Conservation (phyloP, 2,888 invertebrate species). For the Hypolimnas misippus region DNA sequence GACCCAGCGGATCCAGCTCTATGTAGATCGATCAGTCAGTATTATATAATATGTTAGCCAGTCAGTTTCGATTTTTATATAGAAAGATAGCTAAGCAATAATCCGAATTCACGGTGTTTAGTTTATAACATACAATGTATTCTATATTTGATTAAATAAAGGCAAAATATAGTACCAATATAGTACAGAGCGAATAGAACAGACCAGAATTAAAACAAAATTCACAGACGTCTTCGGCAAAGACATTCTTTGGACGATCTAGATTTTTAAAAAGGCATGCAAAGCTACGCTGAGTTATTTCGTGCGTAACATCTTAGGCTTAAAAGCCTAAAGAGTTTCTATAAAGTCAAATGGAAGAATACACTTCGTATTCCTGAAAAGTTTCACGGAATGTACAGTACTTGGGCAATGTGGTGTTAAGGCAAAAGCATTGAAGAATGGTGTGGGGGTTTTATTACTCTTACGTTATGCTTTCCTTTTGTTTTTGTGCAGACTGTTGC, state of each 20-base stretch:
- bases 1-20: too few relatives aligned
- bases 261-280: conserved; percentile 36
- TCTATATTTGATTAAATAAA: too few relatives aligned
- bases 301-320: conserved; percentile 40
- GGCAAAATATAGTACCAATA: not conserved
- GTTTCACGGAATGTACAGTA: conserved; percentile 14
- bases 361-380: conserved; percentile 14
- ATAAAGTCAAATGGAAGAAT: conserved; percentile 32
- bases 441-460: conserved; percentile 8
- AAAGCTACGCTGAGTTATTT: conserved; percentile 34
- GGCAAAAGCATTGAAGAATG: not conserved
- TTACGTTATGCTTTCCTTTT: not conserved
- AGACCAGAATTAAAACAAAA: conserved; percentile 17
- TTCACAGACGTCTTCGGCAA: conserved; percentile 18
- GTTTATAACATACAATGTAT: too few relatives aligned
- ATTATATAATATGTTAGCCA: too few relatives aligned
- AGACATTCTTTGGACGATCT: conserved; percentile 25
- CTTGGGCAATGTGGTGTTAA: conserved; percentile 16
- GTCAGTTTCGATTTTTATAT: too few relatives aligned
- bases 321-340: conserved; percentile 39
- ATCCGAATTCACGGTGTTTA: too few relatives aligned
- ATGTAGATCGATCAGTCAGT: too few relatives aligned
- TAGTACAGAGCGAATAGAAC: not conserved
- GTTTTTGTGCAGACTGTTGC: not conserved
- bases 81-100: too few relatives aligned